Evolutionary conservation across 2,797 vertebrate species (phyloP), one percentile per base, ranked within the genome.

Genomic region (Uromys caudimaculatus): DNA sequence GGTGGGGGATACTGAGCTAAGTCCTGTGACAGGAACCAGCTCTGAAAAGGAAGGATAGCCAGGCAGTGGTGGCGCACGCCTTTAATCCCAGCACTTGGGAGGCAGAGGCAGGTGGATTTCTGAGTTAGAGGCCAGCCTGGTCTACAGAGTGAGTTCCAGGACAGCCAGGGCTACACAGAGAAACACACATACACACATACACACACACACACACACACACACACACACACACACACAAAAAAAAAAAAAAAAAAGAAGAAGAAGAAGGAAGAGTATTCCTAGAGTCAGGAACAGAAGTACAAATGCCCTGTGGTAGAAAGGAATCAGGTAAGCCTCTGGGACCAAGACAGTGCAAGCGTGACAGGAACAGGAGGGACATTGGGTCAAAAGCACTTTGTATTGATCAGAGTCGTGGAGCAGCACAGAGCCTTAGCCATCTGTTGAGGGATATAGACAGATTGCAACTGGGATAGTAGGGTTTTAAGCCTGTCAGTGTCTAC

Each of bases 281-380:
- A 35, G n/a, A 64, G n/a, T 8, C 50, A 71, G 27, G 11, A 91
- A 67, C 10, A 56, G 84, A 67, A 82, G 58, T 35, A 7, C 82
- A 58, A 76, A 44, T 29, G 60, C 91, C 90, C 35, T 6, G 52
- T 77, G 78, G 84, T 44, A n/a, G 56, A 14, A 90, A 73, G 71
- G 13, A 83, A 13, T 35, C 29, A 35, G 69, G 56, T 1, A 35
- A 79, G 67, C 64, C 64, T 2, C 24, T 14, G 64, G 17, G 38
- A 52, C 13, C 81, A 19, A 4, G 7, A 71, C 17, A 44, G 82
- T 11, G 35, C 0, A 0, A 44, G 58, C 3, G 13, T 44, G 44
- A 24, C 38, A 6, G 47, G 50, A 41, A n/a, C 29, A 35, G 38
- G 38, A 29, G 64, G 38, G 32, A 38, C 56, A 19, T 14, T 3